Percentiles rank a stretch among this genome's conserved stretches.
Conservation (phyloP, 2,797 vertebrate species). For the Tolypeutes matacus region DNA sequence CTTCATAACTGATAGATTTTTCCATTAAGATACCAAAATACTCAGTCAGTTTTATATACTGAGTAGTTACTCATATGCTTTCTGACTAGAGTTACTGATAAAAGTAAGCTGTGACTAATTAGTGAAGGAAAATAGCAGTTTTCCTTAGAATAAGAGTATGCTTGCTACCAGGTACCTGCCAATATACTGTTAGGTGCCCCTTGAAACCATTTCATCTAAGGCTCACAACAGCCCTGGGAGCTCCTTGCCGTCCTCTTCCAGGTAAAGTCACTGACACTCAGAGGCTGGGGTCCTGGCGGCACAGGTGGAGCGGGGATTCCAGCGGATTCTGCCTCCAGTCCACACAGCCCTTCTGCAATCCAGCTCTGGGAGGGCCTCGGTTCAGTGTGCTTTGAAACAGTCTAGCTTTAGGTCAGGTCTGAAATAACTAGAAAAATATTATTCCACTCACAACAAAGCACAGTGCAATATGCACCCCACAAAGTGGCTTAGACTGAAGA, state of each 20-base stretch:
- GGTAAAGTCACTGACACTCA: background rate
- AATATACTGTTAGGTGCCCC: background rate
- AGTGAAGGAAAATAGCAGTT: background rate
- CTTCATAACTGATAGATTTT: conserved; percentile 6
- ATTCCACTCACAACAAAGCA: background rate
- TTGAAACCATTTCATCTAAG: background rate
- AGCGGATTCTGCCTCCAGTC: background rate
- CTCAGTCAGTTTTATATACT: background rate
- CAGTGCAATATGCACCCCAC: background rate
- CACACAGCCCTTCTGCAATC: background rate
- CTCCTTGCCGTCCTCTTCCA: background rate
- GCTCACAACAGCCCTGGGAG: background rate
- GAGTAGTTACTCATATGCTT: background rate
- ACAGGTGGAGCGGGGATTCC: background rate
- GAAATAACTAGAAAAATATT: background rate
- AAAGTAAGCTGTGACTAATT: background rate
- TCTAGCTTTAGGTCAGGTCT: background rate
- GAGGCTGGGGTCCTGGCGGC: background rate
- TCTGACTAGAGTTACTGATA: background rate
- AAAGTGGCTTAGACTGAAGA: background rate
- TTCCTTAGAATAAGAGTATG: background rate
- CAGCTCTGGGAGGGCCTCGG: background rate
- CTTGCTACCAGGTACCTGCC: background rate
- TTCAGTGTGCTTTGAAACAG: background rate
- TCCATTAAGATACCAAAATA: conserved; percentile 43